Evolutionary conservation across 2,888 invertebrate species (phyloP).

Genomic region (Thelaira solivaga): DNA sequence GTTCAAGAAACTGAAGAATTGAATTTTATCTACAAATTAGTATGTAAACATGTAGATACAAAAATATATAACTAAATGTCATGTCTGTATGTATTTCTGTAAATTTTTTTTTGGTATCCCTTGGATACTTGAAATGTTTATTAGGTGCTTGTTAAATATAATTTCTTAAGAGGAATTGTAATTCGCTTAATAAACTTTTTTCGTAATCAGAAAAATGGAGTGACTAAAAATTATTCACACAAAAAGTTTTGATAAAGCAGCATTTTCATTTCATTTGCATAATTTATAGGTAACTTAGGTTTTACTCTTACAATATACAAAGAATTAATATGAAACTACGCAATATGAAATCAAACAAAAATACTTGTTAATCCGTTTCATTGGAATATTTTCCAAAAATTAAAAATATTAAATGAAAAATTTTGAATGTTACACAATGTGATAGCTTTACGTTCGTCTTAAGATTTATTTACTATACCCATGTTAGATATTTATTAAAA

Average conservation of each 20-base stretch:
- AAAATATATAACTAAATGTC: neutral
- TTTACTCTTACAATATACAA: too few relatives aligned
- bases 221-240: neutral
- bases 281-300: too few relatives aligned
- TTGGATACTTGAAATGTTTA: slow-evolving; percentile 56
- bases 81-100: slow-evolving; percentile 22
- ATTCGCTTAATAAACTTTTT: neutral
- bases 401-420: too few relatives aligned
- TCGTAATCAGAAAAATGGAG: neutral
- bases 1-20: slow-evolving; percentile 49
- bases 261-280: too few relatives aligned
- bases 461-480: too few relatives aligned
- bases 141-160: slow-evolving; percentile 30
- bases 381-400: too few relatives aligned
- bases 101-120: slow-evolving; percentile 43
- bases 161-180: slow-evolving; percentile 25
- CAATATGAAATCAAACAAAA: too few relatives aligned
- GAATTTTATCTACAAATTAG: slow-evolving; percentile 25
- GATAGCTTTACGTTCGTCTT: too few relatives aligned
- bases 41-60: neutral
- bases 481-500: too few relatives aligned
- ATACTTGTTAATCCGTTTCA: too few relatives aligned
- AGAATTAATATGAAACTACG: too few relatives aligned
- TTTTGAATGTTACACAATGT: too few relatives aligned
- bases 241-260: neutral